Evolutionary conservation across 2,888 invertebrate species (phyloP).

Genomic region (Ligdia adustata): DNA sequence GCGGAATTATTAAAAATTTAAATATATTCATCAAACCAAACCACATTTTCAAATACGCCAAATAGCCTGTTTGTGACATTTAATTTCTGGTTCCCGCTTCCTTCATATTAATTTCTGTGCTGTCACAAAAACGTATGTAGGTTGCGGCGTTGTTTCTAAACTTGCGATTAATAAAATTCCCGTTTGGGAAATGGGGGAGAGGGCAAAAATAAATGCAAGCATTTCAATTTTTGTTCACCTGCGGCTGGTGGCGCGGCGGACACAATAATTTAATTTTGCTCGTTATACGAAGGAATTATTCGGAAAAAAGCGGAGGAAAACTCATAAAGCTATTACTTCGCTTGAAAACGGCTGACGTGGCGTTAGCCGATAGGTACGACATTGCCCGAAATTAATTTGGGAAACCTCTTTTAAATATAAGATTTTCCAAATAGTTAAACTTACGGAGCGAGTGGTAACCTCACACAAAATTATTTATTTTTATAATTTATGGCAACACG

Average conservation of each 20-base stretch:
- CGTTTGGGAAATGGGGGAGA: conserved; percentile 23
- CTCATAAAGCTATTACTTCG: conserved; percentile 68
- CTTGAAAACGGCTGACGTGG: conserved; percentile 62
- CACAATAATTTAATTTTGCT: conserved; percentile 69
- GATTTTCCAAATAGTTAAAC: conserved; percentile 45
- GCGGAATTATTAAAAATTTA: conserved; percentile 37
- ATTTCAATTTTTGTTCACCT: conserved; percentile 57
- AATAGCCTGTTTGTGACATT: conserved; percentile 40
- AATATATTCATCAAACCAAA: conserved; percentile 27
- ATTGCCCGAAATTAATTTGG: conserved; percentile 62
- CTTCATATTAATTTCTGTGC: conserved; percentile 35
- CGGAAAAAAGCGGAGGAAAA: conserved; percentile 63
- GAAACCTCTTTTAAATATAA: conserved; percentile 46
- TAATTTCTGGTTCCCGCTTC: conserved; percentile 36
- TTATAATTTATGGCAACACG: too few species aligned
- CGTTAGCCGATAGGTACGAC: conserved; percentile 51
- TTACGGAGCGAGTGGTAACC: conserved; percentile 30
- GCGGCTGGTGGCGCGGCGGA: conserved; percentile 45
- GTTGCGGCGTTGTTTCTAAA: conserved; percentile 29
- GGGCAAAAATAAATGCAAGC: conserved; percentile 38
- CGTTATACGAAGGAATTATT: conserved; percentile 62
- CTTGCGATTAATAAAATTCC: conserved; percentile 37
- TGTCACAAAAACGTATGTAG: conserved; percentile 36
- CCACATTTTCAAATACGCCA: conserved; percentile 10
- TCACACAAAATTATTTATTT: not conserved